Evolutionary conservation across 1,140 invertebrate genomes (phyloP), one percentile per base, ranked within the genome.

Genomic region (Danaus melanippus): DNA sequence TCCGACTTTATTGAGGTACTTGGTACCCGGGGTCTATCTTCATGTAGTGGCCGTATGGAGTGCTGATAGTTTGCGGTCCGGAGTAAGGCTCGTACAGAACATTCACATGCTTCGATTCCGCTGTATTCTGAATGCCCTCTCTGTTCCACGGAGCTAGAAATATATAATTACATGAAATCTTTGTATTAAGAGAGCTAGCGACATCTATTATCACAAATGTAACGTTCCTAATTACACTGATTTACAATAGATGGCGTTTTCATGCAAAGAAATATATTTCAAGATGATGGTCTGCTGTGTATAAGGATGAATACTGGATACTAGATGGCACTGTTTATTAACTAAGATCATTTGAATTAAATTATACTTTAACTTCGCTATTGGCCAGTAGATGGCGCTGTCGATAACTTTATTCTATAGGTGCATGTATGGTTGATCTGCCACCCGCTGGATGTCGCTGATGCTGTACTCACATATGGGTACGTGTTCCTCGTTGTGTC

Each of bases 11-110:
- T 45, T 52, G 50, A 7, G 50, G 21, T 10, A 45, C 11, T 7
- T 11, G 21, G 9, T 45, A 50, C 21, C 15, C 52, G 6, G 69
- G 62, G 9, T 67, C 69, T 8, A 83, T 71, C 55, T 76, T 81
- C 12, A 87, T 70, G 40, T 87, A 87, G 50, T 83, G 75, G 6
- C 86, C 84, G 46, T 77, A 87, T 0, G 86, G 86, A 0, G 84
- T 87, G 57, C 79, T 83, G 7, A 86, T 83, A 10, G 83, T 80
- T 43, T 77, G 74, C 10, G 86, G 81, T 7, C 80, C 80, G 8
- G 60, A 44, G 48, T 81, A 79, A 3, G 73, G 74, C 32, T 81
- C 70, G 8, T 69, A 60, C 0, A 59, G 49, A 1, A 72, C 50
- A 21, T 74, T 73, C 0, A 64, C 42, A 11, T 60, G 53, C 48